Evolutionary conservation across 2,888 invertebrate species (phyloP).

Genomic region (Hofmannophila pseudospretella): DNA sequence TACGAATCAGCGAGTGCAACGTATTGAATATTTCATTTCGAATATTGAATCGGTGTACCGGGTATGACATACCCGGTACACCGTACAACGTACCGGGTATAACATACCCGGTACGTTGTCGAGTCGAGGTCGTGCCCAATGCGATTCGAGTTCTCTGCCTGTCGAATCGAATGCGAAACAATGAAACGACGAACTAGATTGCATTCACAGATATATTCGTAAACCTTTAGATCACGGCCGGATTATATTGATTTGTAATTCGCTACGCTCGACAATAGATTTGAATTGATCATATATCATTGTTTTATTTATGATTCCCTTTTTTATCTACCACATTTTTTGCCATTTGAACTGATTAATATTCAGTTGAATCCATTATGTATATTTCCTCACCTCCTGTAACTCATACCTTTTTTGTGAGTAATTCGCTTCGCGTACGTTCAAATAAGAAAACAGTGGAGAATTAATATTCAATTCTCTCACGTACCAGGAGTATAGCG

Average conservation of each 20-base stretch:
- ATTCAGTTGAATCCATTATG: not conserved
- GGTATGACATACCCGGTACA: not conserved
- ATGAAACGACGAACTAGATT: conserved; percentile 8
- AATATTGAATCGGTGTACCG: conserved; percentile 45
- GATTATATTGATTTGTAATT: not conserved
- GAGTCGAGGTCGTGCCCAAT: conserved; percentile 12
- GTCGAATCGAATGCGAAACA: conserved; percentile 13
- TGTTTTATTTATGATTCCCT: no score
- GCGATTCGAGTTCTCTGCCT: not conserved
- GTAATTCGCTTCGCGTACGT: conserved; percentile 2
- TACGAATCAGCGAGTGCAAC: conserved; percentile 42
- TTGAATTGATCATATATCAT: no score
- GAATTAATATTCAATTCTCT: conserved; percentile 36
- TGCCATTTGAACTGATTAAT: not conserved
- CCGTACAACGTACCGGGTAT: not conserved
- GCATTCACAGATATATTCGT: not conserved
- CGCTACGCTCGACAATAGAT: not conserved
- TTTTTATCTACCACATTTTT: no score
- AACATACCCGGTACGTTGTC: conserved; percentile 13
- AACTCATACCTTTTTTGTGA: conserved; percentile 1
- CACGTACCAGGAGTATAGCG: conserved; percentile 34
- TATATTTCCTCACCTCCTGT: conserved; percentile 1
- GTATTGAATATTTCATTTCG: conserved; percentile 59
- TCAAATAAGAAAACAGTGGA: conserved; percentile 10
- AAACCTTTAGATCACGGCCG: not conserved